Base-by-base conservation (phyloP, 2,797 vertebrate genomes). In the Molossus alvarezi region DNA sequence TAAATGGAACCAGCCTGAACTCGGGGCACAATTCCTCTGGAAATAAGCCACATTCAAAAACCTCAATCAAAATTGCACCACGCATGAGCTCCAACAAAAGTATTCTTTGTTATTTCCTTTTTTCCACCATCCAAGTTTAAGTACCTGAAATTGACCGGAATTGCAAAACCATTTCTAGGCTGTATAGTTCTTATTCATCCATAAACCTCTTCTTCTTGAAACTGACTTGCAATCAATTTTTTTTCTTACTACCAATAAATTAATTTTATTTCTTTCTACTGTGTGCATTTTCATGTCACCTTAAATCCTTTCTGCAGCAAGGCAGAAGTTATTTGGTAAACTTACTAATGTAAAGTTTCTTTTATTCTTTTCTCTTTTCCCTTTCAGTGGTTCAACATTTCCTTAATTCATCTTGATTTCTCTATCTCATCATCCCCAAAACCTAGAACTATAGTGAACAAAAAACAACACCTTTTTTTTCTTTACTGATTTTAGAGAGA, bases 31-130 rank as follows among this genome's bases (percentile, higher is more conserved):
- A 37, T 79, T 85, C 27, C 41, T 92, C 27, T 88, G 67, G 77
- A 81, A 60, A 97, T 25, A 73, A 71, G 27, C 23, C 84, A 71
- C 9, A 10, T 69, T 82, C 41, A 97, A n/a, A 92, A 92, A 86
- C 10, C 2, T 27, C 48, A 64, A 58, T 77, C 9, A 73, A 88
- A 90, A 84, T 17, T 12, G 13, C 4, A n/a, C 17, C 17, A 12
- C 8, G 37, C n/a, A 18, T 57, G 29, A 33, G 17, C 41, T n/a
- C 0, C 29, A n/a, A 1, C 3, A 6, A 4, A 85, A 48, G n/a
- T 73, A 53, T 51, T 73, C 14, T 37, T 65, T 10, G 1, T 57
- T 12, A 27, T 48, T 69, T 64, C 6, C 57, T 41, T 45, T n/a
- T 45, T 48, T 79, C 58, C 4, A 9, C n/a, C 27, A 45, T 73